These are phyloP conservation scores for Thaumatotibia leucotreta DNA, from an alignment of 1,140 invertebrate genomes.

Conservation along the genomic window DNA sequence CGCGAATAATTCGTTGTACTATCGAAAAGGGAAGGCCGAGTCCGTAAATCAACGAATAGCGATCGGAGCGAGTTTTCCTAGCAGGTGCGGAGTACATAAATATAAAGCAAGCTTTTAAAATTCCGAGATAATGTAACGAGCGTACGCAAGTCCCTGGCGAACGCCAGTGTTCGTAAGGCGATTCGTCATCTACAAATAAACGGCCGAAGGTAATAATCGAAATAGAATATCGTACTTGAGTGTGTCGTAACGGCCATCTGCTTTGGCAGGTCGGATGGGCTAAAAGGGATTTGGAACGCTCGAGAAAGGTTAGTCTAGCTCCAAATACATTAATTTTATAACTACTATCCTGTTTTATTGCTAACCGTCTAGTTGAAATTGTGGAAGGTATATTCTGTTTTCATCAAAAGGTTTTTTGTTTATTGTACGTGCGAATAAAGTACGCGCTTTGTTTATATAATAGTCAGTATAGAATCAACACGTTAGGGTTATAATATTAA, in stretches of 20 bases:
- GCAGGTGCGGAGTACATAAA: constrained; percentile 23
- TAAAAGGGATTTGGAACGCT: constrained; percentile 43
- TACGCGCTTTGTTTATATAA: constrained; percentile 2
- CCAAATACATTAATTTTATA: not conserved
- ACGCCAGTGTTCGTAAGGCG: constrained; percentile 44
- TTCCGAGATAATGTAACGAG: constrained; percentile 71
- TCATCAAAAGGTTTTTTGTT: constrained; percentile 13
- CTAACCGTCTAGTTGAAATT: not conserved
- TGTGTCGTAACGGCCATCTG: constrained; percentile 60
- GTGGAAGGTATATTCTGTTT: constrained; percentile 4
- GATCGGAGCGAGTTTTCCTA: not conserved
- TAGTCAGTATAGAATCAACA: constrained; percentile 8
- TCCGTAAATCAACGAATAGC: not conserved
- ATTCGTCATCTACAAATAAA: constrained; percentile 73
- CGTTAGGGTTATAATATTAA: constrained; percentile 3
- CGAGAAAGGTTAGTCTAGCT: constrained; percentile 25
- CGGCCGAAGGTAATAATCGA: constrained; percentile 72
- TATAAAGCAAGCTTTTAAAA: constrained; percentile 68
- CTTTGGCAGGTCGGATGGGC: constrained; percentile 55
- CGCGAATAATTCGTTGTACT: not conserved
- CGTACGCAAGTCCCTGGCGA: constrained; percentile 46
- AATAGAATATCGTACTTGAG: constrained; percentile 70
- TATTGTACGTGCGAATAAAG: constrained; percentile 2
- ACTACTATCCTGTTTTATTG: not conserved
- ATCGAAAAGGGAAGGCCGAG: not conserved